Evolutionary conservation across 2,888 invertebrate species (phyloP), one percentile per base, ranked within the genome.

Genomic region (Atrina japonica): DNA sequence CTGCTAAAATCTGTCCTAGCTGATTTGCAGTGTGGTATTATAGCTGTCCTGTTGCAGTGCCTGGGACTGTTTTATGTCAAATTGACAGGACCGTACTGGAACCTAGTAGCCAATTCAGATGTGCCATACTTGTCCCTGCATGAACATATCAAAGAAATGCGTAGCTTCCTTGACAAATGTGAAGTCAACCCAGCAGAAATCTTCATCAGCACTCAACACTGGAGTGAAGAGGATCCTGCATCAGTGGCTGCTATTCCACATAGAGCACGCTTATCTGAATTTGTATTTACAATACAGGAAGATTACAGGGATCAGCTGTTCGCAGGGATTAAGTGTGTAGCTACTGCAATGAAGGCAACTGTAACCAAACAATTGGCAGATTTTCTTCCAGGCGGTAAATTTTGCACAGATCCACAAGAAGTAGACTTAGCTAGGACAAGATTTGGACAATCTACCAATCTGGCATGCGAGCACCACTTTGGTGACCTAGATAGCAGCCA

Each of bases 1-100:
- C 73, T 73, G 65, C 35, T 70, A 1, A 56, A 63, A 27, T 43
- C 78, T 11, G 65, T 74, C 21, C 43, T 30, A n/a, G 63, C 70
- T 18, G 73, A 78, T 43, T 41, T 73, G 30, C 23, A 67, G 47
- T 65, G 55, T 16, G 21, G 25, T 7, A 29, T 58, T n/a, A 43
- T 74, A 0, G 6, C 45, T n/a, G 59, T 71, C 1, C 14, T 76
- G 0, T 40, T 74, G 5, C 70, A 73, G 30, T 73, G 67, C 35
- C 30, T 74, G 35, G 72, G 73, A n/a, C 30, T 76, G 6, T 56
- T 65, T 14, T 79, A 60, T 30, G 11, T 77, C 16, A 61, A 69
- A 49, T 49, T 76, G 2, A 76, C 70, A 3, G 73, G 76, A 14
- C 78, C 76, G n/a, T 78, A 73, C 47, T 77, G 76, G 77, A 66